Evolutionary conservation across 2,113 vertebrate species (phyloP).

Genomic region (Naja naja): DNA sequence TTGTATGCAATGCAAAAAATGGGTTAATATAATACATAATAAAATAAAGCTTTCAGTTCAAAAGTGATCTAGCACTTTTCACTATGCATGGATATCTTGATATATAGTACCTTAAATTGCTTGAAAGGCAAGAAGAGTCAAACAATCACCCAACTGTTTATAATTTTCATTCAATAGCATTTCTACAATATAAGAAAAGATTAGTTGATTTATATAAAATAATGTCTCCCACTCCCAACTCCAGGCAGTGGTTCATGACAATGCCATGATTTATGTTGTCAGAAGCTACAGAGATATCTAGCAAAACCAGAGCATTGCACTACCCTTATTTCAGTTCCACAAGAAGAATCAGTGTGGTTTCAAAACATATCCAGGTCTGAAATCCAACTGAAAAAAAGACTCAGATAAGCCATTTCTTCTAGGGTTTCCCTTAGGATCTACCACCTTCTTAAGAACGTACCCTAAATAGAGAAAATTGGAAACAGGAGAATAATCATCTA

Average conservation of each 20-base stretch:
- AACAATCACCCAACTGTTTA: neutral
- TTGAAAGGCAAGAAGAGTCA: neutral
- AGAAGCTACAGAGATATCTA: neutral
- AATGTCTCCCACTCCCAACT: neutral
- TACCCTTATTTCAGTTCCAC: neutral
- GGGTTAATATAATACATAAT: neutral
- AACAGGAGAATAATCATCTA: neutral
- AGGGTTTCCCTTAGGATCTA: neutral
- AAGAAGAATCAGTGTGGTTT: neutral
- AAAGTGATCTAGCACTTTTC: neutral
- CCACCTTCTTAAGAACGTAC: neutral
- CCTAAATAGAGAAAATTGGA: neutral
- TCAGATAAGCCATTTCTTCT: neutral
- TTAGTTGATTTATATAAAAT: slow-evolving; percentile 21
- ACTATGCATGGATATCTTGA: neutral
- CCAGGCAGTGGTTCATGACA: neutral
- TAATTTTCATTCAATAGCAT: slow-evolving; percentile 22
- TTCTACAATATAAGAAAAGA: slow-evolving; percentile 30
- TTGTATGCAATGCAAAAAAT: slow-evolving; percentile 6
- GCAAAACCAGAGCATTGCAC: neutral
- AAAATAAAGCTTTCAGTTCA: neutral
- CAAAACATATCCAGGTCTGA: neutral
- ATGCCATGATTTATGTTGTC: neutral
- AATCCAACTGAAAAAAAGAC: neutral
- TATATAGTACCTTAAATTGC: neutral